Evolutionary conservation across 2,797 vertebrate species (phyloP).

Genomic region (Calcarius lapponicus): DNA sequence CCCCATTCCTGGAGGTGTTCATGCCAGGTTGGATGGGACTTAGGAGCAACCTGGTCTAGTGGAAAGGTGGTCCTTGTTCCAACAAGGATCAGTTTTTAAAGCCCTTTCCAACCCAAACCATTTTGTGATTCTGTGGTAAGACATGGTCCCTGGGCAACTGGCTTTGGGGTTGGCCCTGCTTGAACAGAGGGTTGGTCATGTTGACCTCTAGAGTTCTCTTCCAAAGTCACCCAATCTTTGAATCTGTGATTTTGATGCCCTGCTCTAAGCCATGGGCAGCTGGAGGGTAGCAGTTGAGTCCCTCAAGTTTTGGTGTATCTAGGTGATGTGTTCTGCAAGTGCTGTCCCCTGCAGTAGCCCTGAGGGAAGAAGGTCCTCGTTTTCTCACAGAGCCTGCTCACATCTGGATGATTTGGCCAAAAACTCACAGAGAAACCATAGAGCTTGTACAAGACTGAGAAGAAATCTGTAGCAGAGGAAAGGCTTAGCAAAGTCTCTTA

Average conservation of each 20-base stretch:
- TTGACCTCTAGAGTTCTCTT: neutral
- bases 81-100: neutral
- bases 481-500: neutral
- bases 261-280: neutral
- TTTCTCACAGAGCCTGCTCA: neutral
- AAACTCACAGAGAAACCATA: neutral
- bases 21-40: neutral
- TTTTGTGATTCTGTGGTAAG: neutral
- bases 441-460: neutral
- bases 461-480: neutral
- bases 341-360: neutral
- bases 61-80: neutral
- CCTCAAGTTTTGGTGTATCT: neutral
- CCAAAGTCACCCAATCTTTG: neutral
- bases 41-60: neutral
- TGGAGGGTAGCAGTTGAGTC: neutral
- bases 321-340: neutral
- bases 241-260: neutral
- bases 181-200: neutral
- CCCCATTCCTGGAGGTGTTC: neutral
- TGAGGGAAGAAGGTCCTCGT: neutral
- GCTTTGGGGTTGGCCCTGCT: neutral
- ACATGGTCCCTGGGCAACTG: neutral
- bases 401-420: neutral
- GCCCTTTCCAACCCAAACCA: neutral